phyloP scores from a whole-genome alignment of 1,140 invertebrate species.

The Condylostylus longicornis region DNA sequence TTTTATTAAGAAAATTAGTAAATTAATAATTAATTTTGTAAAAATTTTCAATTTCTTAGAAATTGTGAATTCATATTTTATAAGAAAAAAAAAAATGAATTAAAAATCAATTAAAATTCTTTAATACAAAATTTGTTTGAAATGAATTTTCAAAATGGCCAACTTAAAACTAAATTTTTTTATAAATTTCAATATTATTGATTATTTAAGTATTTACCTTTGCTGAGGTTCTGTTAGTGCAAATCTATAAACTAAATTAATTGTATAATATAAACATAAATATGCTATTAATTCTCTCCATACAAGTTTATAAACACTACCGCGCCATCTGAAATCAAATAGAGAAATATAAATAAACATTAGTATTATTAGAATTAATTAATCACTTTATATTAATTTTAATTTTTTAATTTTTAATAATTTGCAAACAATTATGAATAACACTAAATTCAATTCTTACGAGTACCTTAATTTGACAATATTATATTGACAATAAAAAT shows the following conservation, averaged over 20 bases:
- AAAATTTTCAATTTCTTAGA: background rate
- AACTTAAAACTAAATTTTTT: no score
- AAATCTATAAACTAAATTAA: slow-evolving; percentile 80
- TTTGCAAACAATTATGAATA: background rate
- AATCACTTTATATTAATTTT: background rate
- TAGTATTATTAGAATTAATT: background rate
- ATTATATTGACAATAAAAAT: no score
- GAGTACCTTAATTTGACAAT: background rate
- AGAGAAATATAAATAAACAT: slow-evolving; percentile 13
- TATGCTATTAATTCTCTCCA: slow-evolving; percentile 88
- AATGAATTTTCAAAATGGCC: no score
- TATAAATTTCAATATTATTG: no score
- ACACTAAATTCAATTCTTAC: background rate
- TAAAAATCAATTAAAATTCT: background rate
- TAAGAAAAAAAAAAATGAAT: background rate
- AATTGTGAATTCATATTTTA: background rate
- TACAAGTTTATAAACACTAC: slow-evolving; percentile 94
- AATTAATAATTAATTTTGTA: no score
- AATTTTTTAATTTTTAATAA: background rate
- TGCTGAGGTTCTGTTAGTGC: slow-evolving; percentile 65
- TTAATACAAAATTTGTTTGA: no score
- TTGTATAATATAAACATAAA: slow-evolving; percentile 66
- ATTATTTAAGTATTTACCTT: slow-evolving; percentile 44
- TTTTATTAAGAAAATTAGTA: no score
- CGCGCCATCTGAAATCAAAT: slow-evolving; percentile 71